phyloP scores from a whole-genome alignment of 2,797 vertebrate genomes.

The Percopsis omiscomaycus region DNA sequence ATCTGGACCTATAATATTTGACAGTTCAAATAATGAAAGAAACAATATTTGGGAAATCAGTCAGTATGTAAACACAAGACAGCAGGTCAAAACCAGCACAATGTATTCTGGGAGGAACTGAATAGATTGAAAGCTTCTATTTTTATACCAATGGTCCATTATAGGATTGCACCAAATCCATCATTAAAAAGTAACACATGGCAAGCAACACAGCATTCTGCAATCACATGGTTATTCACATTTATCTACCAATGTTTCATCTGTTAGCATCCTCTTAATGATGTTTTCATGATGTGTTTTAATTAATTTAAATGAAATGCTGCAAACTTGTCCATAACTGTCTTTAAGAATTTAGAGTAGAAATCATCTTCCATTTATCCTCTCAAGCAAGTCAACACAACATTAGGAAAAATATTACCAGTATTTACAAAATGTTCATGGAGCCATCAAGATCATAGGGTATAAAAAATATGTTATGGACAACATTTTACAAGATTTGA shows the following conservation, averaged over 20 bases:
- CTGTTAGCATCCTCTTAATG: neutral
- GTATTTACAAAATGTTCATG: conserved; percentile 15
- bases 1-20: neutral
- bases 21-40: neutral
- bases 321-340: no score
- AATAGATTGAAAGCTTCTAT: neutral
- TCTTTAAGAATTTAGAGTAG: no score
- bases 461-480: conserved; percentile 6
- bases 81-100: neutral
- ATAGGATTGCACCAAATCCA: neutral
- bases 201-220: neutral
- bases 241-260: neutral
- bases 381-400: conserved; percentile 20
- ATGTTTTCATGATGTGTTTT: neutral
- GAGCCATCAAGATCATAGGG: conserved; percentile 7
- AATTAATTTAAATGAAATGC: neutral
- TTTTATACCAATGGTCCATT: neutral
- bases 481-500: conserved; percentile 17
- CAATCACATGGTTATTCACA: neutral
- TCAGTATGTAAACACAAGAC: neutral
- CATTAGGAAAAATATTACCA: neutral
- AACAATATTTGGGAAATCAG: neutral
- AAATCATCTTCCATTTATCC: conserved; percentile 13
- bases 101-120: neutral
- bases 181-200: neutral